These are phyloP conservation scores for Enteromius treurensis DNA, from an alignment of 2,797 vertebrate species.

Conservation along the genomic window DNA sequence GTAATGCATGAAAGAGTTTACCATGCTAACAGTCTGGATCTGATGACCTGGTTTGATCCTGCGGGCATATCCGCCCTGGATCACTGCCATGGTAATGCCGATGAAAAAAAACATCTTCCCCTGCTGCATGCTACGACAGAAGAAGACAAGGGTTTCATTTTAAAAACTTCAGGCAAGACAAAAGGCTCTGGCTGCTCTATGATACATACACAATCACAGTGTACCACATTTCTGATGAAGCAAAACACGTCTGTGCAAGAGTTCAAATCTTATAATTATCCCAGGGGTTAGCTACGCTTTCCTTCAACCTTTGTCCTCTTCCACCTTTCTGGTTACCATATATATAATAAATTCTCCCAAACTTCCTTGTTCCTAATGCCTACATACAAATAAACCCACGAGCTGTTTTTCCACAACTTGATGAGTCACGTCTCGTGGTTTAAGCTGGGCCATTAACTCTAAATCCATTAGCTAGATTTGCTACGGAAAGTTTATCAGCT, in stretches of 20 bases:
- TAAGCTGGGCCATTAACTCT: background rate
- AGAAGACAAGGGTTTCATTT: background rate
- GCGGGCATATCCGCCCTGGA: constrained; percentile 93
- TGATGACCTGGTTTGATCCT: constrained; percentile 89
- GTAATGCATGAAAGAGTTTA: constrained; percentile 64
- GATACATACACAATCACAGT: background rate
- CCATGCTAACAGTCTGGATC: constrained; percentile 83
- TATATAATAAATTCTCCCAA: background rate
- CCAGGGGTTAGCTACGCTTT: background rate
- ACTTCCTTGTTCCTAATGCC: constrained; percentile 15
- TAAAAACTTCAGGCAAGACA: background rate
- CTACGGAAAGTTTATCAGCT: background rate
- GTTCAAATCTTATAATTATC: background rate
- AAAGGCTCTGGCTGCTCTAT: background rate
- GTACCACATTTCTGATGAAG: background rate
- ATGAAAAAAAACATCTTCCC: constrained; percentile 99
- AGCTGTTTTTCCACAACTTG: constrained; percentile 6
- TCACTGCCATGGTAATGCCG: constrained; percentile 91
- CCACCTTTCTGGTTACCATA: background rate
- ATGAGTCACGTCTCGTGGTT: constrained; percentile 1
- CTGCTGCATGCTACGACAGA: constrained; percentile 88
- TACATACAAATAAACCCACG: background rate
- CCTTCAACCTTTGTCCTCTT: constrained; percentile 2
- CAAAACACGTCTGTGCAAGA: background rate
- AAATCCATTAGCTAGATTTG: background rate